Percentiles rank a stretch among this genome's conserved stretches.
phyloP scores from a whole-genome alignment of 2,888 invertebrate genomes.

The Disparrhopalites patrizii region DNA sequence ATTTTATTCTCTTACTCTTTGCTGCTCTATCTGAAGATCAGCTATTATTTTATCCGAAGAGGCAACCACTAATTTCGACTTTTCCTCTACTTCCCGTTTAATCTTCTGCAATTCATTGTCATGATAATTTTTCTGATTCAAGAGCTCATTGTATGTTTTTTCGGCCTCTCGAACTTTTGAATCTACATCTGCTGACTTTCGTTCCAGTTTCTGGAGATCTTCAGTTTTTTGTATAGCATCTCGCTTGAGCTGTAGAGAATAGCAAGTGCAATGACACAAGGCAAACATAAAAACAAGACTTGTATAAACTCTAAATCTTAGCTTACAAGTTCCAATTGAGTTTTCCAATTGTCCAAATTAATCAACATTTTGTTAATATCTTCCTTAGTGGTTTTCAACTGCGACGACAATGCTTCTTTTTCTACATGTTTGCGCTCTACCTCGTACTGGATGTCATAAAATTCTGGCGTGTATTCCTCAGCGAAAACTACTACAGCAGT shows the following conservation, averaged over 20 bases:
- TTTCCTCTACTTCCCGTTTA: not conserved
- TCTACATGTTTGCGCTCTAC: not conserved
- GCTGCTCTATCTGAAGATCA: not conserved
- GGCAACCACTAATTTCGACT: not conserved
- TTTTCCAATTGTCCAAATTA: slow-evolving; percentile 12
- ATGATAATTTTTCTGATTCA: not conserved
- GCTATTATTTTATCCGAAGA: not conserved
- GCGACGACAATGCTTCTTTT: not conserved
- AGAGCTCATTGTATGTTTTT: not conserved
- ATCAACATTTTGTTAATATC: not conserved
- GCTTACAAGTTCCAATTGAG: not conserved
- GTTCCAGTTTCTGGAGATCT: not conserved
- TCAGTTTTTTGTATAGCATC: not conserved
- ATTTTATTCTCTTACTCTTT: no score
- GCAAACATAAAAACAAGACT: not conserved
- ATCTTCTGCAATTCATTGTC: not conserved
- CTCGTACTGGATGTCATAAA: not conserved
- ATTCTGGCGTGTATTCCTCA: not conserved
- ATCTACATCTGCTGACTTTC: not conserved
- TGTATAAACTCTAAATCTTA: not conserved
- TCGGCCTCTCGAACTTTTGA: not conserved
- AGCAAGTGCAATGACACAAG: not conserved
- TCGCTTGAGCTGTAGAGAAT: not conserved
- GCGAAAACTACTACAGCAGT: not conserved
- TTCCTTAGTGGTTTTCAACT: not conserved